These are phyloP conservation scores for Metaphire vulgaris DNA, from an alignment of 1,140 invertebrate genomes.

Conservation along the genomic window DNA sequence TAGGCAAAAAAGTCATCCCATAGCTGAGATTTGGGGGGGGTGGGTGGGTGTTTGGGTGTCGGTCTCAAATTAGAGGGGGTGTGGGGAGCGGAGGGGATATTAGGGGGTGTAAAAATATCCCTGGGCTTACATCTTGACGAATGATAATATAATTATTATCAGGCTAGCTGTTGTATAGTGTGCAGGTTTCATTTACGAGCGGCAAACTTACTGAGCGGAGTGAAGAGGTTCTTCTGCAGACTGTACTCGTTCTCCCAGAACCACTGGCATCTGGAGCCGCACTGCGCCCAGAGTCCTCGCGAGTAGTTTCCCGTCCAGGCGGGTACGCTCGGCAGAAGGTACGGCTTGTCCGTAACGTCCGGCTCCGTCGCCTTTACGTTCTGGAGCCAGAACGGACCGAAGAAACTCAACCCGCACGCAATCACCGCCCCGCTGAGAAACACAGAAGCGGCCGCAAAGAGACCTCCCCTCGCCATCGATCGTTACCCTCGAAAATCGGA, in stretches of 20 bases:
- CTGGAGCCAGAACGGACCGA: conserved; percentile 15
- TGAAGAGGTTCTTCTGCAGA: conserved; percentile 6
- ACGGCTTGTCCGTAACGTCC: neutral
- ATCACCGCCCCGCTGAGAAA: neutral
- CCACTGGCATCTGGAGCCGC: conserved; percentile 9
- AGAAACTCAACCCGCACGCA: conserved; percentile 12
- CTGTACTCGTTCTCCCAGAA: conserved; percentile 12
- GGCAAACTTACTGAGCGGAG: neutral
- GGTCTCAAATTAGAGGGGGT: too few relatives aligned
- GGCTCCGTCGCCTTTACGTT: neutral
- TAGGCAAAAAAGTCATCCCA: too few relatives aligned
- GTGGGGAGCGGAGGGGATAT: too few relatives aligned
- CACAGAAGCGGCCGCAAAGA: neutral
- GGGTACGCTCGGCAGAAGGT: neutral
- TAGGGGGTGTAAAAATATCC: too few relatives aligned
- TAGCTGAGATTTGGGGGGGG: too few relatives aligned
- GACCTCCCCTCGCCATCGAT: neutral
- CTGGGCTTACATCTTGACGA: too few relatives aligned
- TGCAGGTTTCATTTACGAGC: neutral
- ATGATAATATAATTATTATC: too few relatives aligned
- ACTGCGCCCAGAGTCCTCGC: conserved; percentile 15
- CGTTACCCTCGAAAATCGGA: neutral
- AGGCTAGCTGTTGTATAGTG: neutral
- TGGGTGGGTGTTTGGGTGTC: too few relatives aligned
- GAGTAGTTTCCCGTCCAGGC: neutral